These are phyloP conservation scores for Drosophila ochracea DNA, from an alignment of 2,888 invertebrate species.

Conservation along the genomic window DNA sequence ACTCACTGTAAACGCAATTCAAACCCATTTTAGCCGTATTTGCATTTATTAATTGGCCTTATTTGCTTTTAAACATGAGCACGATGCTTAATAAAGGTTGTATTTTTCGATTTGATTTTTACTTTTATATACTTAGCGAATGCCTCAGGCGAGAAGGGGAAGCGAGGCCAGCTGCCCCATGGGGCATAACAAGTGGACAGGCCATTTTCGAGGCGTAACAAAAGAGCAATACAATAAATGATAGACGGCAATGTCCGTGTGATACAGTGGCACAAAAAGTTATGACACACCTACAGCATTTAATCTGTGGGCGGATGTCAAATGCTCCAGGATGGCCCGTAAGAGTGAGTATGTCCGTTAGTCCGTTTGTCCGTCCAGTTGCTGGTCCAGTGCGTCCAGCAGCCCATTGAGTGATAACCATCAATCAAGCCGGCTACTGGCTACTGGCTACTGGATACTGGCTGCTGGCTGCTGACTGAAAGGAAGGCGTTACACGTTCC, in stretches of 20 bases:
- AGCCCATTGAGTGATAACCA: conserved; percentile 74
- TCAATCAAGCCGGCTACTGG: conserved; percentile 66
- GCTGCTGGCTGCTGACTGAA: conserved; percentile 44
- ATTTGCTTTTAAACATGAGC: conserved; percentile 71
- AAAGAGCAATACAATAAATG: conserved; percentile 69
- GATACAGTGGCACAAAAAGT: conserved; percentile 49
- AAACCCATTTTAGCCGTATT: conserved; percentile 31
- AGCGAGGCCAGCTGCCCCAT: background rate
- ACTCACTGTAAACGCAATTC: background rate
- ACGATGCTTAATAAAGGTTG: conserved; percentile 45
- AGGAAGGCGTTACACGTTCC: conserved; percentile 56
- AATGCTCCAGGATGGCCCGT: conserved; percentile 33
- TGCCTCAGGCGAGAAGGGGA: conserved; percentile 5
- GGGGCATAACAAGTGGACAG: conserved; percentile 58
- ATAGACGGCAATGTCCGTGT: conserved; percentile 33
- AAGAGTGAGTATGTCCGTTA: background rate
- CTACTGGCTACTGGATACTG: conserved; percentile 12
- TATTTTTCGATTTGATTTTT: conserved; percentile 58
- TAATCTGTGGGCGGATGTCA: conserved; percentile 67
- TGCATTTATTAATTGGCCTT: conserved; percentile 72
- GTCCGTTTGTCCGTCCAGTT: background rate
- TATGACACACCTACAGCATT: conserved; percentile 80
- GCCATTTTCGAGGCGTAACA: conserved; percentile 54
- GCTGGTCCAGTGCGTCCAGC: conserved; percentile 20
- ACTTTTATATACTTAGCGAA: conserved; percentile 39